These are phyloP conservation scores for Pheosia tremula DNA, from an alignment of 2,888 invertebrate genomes.

Conservation along the genomic window DNA sequence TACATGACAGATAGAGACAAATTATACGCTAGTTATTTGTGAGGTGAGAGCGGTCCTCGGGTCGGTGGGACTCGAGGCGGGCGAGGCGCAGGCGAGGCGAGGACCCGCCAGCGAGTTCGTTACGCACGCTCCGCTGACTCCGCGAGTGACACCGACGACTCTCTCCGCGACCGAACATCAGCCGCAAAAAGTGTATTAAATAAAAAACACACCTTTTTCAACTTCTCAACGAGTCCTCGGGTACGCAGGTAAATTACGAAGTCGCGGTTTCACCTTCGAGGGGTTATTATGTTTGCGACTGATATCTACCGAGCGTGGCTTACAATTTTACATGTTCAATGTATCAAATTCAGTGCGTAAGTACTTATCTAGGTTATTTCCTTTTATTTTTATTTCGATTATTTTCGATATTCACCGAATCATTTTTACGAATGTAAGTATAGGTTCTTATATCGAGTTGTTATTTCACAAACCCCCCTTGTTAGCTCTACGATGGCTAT, in stretches of 20 bases:
- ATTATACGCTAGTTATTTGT: slow-evolving; percentile 43
- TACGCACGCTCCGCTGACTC: slow-evolving; percentile 72
- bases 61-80: slow-evolving; percentile 26
- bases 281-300: slow-evolving; percentile 28
- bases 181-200: slow-evolving; percentile 69
- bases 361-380: neutral
- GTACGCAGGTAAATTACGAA: slow-evolving; percentile 49
- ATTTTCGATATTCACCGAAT: no score
- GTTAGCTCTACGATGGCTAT: neutral
- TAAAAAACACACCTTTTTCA: slow-evolving; percentile 70
- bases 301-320: neutral
- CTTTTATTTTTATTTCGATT: neutral
- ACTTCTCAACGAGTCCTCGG: slow-evolving; percentile 63
- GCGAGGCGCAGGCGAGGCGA: slow-evolving; percentile 30
- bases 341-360: neutral
- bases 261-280: slow-evolving; percentile 47
- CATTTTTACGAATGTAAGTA: no score
- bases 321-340: neutral
- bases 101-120: slow-evolving; percentile 68
- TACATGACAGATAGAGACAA: slow-evolving; percentile 34
- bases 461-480: neutral
- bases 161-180: slow-evolving; percentile 70
- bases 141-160: slow-evolving; percentile 75
- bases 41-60: slow-evolving; percentile 39
- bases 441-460: no score